Conservation (phyloP, 2,888 invertebrate genomes). For the Troides aeacus region DNA sequence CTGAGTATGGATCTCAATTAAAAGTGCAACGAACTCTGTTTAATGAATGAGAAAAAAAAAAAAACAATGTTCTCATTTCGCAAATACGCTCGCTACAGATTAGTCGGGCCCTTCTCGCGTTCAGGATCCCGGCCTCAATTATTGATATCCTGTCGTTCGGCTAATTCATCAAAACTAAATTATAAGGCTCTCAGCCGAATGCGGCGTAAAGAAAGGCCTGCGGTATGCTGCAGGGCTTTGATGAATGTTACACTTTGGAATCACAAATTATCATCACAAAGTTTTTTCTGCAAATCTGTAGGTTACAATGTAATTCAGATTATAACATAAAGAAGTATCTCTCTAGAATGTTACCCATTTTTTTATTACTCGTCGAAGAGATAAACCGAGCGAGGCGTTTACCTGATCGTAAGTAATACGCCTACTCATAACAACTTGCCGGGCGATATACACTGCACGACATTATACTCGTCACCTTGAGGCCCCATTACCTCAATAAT, state of each 20-base stretch:
- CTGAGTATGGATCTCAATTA: constrained; percentile 4
- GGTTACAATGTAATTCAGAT: not conserved
- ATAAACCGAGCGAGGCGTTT: too few species aligned
- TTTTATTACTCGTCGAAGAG: too few species aligned
- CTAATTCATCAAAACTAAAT: constrained; percentile 71
- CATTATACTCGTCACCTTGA: too few species aligned
- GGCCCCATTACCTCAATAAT: too few species aligned
- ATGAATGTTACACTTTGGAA: not conserved
- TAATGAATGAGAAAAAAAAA: not conserved
- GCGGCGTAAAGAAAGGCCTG: constrained; percentile 11
- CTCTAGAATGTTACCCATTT: too few species aligned
- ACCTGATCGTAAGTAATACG: too few species aligned
- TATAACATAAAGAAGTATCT: too few species aligned
- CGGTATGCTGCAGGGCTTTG: not conserved
- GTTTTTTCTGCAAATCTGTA: not conserved
- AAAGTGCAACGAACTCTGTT: constrained; percentile 15
- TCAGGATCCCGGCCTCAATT: constrained; percentile 46
- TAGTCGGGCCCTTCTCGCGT: constrained; percentile 21
- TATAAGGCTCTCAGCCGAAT: constrained; percentile 54
- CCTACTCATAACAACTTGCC: too few species aligned
- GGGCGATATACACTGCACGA: too few species aligned
- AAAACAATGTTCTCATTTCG: constrained; percentile 24
- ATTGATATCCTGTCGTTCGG: constrained; percentile 58
- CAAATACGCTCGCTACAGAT: constrained; percentile 22
- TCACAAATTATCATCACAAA: not conserved